These are phyloP conservation scores for Dendrophyllia cribrosa DNA, from an alignment of 64 coral and sea anemone species.

Conservation along the genomic window DNA sequence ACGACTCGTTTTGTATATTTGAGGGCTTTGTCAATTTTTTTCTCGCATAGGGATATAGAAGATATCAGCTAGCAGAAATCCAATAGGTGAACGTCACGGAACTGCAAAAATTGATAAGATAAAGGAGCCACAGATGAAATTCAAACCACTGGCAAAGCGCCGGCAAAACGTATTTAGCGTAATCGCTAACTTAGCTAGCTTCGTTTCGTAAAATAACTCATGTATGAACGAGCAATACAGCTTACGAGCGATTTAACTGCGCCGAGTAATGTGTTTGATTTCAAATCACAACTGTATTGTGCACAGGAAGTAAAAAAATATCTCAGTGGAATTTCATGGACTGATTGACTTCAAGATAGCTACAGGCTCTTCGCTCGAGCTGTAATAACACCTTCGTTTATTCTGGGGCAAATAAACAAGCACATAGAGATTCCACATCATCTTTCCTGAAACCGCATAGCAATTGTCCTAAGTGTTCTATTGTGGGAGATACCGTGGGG, in stretches of 20 bases:
- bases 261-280: not conserved
- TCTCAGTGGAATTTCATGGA: not conserved
- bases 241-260: not conserved
- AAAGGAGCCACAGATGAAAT: slow-evolving; percentile 6
- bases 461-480: too few species aligned
- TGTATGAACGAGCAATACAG: not conserved
- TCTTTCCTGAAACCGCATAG: not conserved
- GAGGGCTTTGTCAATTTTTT: not conserved
- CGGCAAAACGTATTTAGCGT: not conserved
- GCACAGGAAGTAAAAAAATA: not conserved
- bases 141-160: slow-evolving; percentile 2
- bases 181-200: not conserved
- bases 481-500: too few species aligned
- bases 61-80: slow-evolving; percentile 7
- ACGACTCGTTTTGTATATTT: slow-evolving; percentile 12
- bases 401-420: not conserved
- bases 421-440: not conserved
- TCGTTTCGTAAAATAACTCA: not conserved
- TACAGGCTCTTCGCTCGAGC: too few species aligned
- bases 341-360: not conserved
- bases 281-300: not conserved
- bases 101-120: slow-evolving; percentile 38
- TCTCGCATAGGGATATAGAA: not conserved
- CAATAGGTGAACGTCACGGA: not conserved
- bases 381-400: too few species aligned